Evolutionary conservation across 2,888 invertebrate species (phyloP), one percentile per base, ranked within the genome.

Genomic region (Tinea pellionella): DNA sequence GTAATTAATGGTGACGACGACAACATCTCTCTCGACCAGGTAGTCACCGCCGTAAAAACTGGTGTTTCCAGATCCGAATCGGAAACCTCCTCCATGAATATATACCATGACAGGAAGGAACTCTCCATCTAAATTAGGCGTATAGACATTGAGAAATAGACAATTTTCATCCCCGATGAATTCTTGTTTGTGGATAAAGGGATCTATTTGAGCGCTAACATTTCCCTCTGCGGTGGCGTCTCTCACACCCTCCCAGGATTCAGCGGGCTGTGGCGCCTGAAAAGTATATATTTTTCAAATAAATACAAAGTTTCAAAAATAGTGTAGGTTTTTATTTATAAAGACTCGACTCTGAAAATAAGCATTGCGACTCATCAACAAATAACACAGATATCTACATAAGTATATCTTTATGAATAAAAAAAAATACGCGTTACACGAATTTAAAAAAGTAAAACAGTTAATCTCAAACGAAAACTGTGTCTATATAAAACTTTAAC

Each of bases 71-170:
- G 90, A 88, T 0, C 90, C 90, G 8, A 72, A 80, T 8, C 77
- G 68, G 66, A 88, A 88, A 0, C 80, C 89, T 0, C 90, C 90
- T 1, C 90, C 90, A 53, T 90, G 90, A 59, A 90, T 78, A 72
- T 73, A 90, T 1, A 90, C 72, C 89, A 90, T 89, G 7, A 90
- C 90, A 0, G 90, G 90, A 0, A 84, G 74, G 67, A 80, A 78
- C 0, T 75, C 77, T 0, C 78, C 76, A 56, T 88, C 86, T 56
- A 92, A 71, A 63, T 83, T 88, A 0, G 92, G 91, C 0, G 90
- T 89, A 75, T 90, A 92, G 0, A 93, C 88, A 70, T 92, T 93
- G 1, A 93, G 78, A 70, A 91, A 92, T 0, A 93, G 84, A 65
- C 93, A 93, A 73, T 93, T 92, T 65, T 93, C 93, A 59, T 76